A percentile compares a stretch with the other conserved stretches of the same genome.
These are phyloP conservation scores for Amphipoea oculea DNA, from an alignment of 2,888 invertebrate species.

Conservation along the genomic window DNA sequence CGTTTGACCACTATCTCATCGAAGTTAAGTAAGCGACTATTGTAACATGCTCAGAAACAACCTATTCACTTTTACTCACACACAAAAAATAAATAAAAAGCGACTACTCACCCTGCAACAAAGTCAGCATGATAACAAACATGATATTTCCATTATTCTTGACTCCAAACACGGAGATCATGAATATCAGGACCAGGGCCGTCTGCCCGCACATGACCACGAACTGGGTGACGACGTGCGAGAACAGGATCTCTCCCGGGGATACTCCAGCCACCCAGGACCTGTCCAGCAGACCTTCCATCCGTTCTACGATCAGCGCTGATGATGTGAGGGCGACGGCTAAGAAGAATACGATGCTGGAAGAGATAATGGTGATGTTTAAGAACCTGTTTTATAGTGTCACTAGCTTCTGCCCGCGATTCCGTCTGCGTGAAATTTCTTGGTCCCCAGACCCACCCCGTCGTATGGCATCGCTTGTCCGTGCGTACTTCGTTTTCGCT, in stretches of 20 bases:
- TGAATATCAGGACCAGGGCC: conserved; percentile 96
- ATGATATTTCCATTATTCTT: conserved; percentile 97
- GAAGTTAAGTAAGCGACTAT: background rate
- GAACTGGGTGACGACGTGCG: conserved; percentile 98
- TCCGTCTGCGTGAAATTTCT: no score
- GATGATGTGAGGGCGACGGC: conserved; percentile 98
- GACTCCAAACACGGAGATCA: conserved; percentile 97
- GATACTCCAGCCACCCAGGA: conserved; percentile 98
- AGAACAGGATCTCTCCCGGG: conserved; percentile 97
- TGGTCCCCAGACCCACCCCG: no score
- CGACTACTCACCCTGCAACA: conserved; percentile 93
- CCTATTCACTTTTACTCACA: no score
- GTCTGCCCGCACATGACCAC: conserved; percentile 99
- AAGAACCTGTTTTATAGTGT: background rate
- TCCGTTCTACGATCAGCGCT: conserved; percentile 96
- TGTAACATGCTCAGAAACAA: no score
- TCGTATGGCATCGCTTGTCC: no score
- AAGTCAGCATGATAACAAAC: conserved; percentile 95
- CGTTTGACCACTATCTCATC: no score
- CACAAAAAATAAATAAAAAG: no score
- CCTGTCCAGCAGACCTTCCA: conserved; percentile 97
- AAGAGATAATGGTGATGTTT: conserved; percentile 34
- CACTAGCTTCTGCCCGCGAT: no score
- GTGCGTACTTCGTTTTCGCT: no score
- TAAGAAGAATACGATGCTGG: conserved; percentile 98